phyloP scores from a whole-genome alignment of 2,797 vertebrate genomes.

The Sebastes baramenuke region DNA sequence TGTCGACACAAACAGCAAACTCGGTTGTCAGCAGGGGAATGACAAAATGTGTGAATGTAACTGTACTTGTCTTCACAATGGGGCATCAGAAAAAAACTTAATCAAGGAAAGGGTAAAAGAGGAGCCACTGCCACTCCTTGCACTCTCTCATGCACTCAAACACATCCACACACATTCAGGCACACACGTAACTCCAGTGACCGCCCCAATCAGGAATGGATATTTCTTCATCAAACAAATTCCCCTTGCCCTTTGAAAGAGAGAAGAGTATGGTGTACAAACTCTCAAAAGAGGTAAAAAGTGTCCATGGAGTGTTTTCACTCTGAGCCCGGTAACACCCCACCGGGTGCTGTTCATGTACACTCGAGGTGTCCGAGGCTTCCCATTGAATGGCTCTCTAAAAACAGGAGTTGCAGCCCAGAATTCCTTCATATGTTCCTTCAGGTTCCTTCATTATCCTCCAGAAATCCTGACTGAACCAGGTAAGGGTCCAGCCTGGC shows the following conservation, averaged over 20 bases:
- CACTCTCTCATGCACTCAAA: slow-evolving; percentile 34
- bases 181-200: slow-evolving; percentile 78
- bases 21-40: slow-evolving; percentile 64
- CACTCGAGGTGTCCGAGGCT: slow-evolving; percentile 17
- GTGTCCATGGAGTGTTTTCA: slow-evolving; percentile 38
- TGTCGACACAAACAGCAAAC: slow-evolving; percentile 55
- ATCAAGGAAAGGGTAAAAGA: slow-evolving; percentile 54
- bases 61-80: slow-evolving; percentile 40
- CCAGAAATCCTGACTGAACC: slow-evolving; percentile 30
- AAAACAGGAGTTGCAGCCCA: slow-evolving; percentile 43
- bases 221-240: slow-evolving; percentile 65
- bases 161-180: slow-evolving; percentile 42
- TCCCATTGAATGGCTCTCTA: slow-evolving; percentile 39
- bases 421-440: slow-evolving; percentile 49
- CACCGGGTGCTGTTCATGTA: slow-evolving; percentile 33
- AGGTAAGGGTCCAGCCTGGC: slow-evolving; percentile 37
- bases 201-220: slow-evolving; percentile 83
- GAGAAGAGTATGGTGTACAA: slow-evolving; percentile 51
- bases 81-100: slow-evolving; percentile 38
- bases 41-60: slow-evolving; percentile 36
- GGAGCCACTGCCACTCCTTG: slow-evolving; percentile 42
- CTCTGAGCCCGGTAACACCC: slow-evolving; percentile 41
- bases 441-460: slow-evolving; percentile 26
- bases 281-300: slow-evolving; percentile 62
- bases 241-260: slow-evolving; percentile 61